phyloP scores from a whole-genome alignment of 1,140 invertebrate genomes.

The Drosophila punjabiensis region DNA sequence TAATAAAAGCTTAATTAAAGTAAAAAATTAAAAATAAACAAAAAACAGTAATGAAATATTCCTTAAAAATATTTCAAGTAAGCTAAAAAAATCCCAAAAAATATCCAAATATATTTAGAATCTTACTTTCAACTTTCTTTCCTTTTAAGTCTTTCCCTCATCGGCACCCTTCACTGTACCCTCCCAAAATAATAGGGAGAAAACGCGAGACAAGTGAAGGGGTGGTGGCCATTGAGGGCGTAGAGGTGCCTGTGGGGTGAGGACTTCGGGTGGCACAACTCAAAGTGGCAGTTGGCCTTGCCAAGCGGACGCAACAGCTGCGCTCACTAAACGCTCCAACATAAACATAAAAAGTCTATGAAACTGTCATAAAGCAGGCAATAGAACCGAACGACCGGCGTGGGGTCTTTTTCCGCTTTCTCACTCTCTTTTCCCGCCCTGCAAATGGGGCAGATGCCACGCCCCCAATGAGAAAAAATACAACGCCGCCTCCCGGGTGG shows the following conservation, averaged over 20 bases:
- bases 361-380: slow-evolving; percentile 83
- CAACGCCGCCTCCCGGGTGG: slow-evolving; percentile 52
- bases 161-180: slow-evolving; percentile 28
- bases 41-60: no score
- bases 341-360: slow-evolving; percentile 84
- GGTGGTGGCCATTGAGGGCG: neutral
- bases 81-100: neutral
- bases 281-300: slow-evolving; percentile 56
- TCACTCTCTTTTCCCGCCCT: neutral
- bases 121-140: neutral
- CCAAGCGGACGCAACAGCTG: slow-evolving; percentile 74
- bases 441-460: slow-evolving; percentile 21
- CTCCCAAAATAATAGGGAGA: neutral
- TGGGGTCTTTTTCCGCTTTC: slow-evolving; percentile 12
- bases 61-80: neutral
- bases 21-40: no score
- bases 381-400: slow-evolving; percentile 78
- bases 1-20: no score
- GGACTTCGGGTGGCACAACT: slow-evolving; percentile 29
- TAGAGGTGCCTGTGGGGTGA: neutral
- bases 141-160: neutral
- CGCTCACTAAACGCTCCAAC: slow-evolving; percentile 77
- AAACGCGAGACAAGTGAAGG: slow-evolving; percentile 9
- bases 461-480: slow-evolving; percentile 6
- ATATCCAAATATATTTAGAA: neutral